Conservation (phyloP, 2,888 invertebrate genomes). For the Acheta domesticus region DNA sequence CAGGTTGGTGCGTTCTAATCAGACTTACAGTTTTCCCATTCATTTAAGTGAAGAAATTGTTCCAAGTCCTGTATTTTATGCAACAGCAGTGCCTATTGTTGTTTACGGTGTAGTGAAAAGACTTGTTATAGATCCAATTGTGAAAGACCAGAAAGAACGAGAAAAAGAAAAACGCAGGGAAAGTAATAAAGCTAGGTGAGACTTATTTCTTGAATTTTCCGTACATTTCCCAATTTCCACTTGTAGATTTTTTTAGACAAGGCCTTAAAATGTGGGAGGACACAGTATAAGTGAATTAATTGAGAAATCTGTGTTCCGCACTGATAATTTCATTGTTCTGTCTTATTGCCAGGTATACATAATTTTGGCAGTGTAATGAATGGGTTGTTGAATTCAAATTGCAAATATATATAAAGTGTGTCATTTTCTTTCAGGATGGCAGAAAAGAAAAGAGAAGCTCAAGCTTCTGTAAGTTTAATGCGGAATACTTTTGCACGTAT, state of each 20-base stretch:
- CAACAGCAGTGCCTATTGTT: constrained; percentile 81
- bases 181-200: constrained; percentile 67
- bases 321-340: no score
- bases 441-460: constrained; percentile 79
- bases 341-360: no score
- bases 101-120: constrained; percentile 79
- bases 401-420: no score
- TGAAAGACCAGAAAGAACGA: constrained; percentile 70
- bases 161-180: constrained; percentile 80
- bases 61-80: constrained; percentile 89
- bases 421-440: constrained; percentile 52
- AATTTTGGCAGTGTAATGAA: no score
- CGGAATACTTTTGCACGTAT: constrained; percentile 82
- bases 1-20: constrained; percentile 81
- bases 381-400: no score
- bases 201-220: neutral
- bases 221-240: no score
- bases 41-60: constrained; percentile 86
- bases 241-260: no score
- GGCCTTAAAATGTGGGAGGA: no score
- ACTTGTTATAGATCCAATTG: constrained; percentile 79
- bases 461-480: constrained; percentile 86
- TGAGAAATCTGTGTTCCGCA: no score
- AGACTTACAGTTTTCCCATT: constrained; percentile 84
- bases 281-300: no score